Evolutionary conservation across 2,797 vertebrate species (phyloP).

Genomic region (Rousettus madagascariensis): DNA sequence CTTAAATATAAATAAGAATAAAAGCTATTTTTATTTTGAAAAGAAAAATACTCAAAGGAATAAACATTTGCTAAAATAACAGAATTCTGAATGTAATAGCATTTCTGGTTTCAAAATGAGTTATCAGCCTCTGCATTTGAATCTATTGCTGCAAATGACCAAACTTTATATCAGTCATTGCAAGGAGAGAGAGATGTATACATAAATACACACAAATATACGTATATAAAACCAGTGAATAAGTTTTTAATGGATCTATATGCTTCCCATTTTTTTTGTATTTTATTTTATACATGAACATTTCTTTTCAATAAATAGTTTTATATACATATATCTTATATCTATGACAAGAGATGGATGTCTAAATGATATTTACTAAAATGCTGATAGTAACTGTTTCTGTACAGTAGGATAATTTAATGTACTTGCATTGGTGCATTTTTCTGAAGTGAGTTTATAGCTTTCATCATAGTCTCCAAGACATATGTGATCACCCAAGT

Average conservation of each 20-base stretch:
- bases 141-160: neutral
- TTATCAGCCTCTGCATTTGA: neutral
- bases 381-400: neutral
- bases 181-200: neutral
- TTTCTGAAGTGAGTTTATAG: neutral
- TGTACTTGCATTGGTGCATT: neutral
- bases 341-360: neutral
- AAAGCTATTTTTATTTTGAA: neutral
- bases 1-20: constrained; percentile 1
- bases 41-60: constrained; percentile 5
- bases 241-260: neutral
- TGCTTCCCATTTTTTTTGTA: neutral
- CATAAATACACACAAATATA: neutral
- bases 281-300: neutral
- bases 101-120: constrained; percentile 13
- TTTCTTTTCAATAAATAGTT: neutral
- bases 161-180: neutral
- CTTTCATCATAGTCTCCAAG: neutral
- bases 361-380: neutral
- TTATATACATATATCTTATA: neutral
- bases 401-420: neutral
- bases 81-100: neutral
- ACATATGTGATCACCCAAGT: neutral
- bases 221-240: neutral
- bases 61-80: neutral